These are phyloP conservation scores for Caerostris extrusa DNA, from an alignment of 1,140 invertebrate species.

Conservation along the genomic window DNA sequence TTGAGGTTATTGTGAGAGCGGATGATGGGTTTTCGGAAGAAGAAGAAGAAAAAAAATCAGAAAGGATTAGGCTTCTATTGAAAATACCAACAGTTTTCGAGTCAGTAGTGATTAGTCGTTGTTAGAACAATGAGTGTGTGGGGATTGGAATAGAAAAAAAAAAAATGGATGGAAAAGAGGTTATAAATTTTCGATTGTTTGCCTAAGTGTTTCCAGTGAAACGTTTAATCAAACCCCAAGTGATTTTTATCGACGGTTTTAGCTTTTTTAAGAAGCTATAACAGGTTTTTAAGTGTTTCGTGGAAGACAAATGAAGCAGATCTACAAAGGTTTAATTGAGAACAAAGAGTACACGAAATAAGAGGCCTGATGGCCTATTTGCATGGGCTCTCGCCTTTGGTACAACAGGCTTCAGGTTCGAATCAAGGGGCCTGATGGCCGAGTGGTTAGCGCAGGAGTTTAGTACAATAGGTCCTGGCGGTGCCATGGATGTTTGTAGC, in stretches of 20 bases:
- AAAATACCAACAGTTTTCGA: neutral
- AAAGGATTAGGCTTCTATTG: conserved; percentile 34
- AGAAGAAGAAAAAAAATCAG: no score
- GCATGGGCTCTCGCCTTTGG: no score
- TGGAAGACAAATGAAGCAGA: conserved; percentile 39
- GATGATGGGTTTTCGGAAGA: conserved; percentile 31
- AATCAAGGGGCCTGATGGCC: no score
- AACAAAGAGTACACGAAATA: neutral
- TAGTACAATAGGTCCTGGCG: no score
- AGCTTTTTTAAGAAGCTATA: neutral
- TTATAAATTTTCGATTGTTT: conserved; percentile 26
- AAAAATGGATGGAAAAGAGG: neutral
- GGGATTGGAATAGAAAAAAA: neutral
- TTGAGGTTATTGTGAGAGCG: conserved; percentile 41
- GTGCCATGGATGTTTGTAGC: no score
- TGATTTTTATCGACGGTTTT: conserved; percentile 55
- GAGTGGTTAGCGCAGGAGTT: no score
- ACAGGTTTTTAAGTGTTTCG: conserved; percentile 46
- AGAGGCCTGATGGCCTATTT: no score
- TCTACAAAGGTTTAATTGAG: neutral
- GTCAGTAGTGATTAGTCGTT: conserved; percentile 35
- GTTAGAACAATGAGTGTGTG: conserved; percentile 34
- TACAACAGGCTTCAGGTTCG: no score
- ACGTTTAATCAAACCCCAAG: neutral
- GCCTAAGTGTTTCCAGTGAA: conserved; percentile 25